These are phyloP conservation scores for Cherax destructor DNA, from an alignment of 1,140 invertebrate genomes.

Conservation along the genomic window DNA sequence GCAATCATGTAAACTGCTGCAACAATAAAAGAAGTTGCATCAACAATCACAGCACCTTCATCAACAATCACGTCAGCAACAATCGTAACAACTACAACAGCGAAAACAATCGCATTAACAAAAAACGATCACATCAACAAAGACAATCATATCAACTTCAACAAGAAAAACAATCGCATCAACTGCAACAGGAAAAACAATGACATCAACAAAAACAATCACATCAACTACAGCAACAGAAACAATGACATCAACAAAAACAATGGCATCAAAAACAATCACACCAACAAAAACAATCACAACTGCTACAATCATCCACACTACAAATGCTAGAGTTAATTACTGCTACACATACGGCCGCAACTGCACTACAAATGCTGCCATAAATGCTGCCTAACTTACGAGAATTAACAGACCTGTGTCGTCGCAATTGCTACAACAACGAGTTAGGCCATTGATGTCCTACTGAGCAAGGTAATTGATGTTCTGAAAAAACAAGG, in stretches of 20 bases:
- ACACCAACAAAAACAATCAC: constrained; percentile 23
- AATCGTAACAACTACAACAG: no score
- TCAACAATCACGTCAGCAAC: no score
- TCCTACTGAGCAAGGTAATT: background rate
- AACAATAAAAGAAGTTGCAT: no score
- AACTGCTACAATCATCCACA: constrained; percentile 37
- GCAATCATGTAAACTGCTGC: no score
- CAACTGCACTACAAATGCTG: constrained; percentile 45
- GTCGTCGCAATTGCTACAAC: constrained; percentile 45
- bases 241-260: no score
- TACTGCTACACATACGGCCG: constrained; percentile 60
- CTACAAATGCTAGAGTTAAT: constrained; percentile 58
- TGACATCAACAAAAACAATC: constrained; percentile 27
- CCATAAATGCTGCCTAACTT: constrained; percentile 54
- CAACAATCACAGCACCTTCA: no score
- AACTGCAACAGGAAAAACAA: background rate
- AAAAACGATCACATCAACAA: no score
- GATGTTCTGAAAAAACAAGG: no score
- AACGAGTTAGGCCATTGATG: constrained; percentile 28
- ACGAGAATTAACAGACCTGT: constrained; percentile 40
- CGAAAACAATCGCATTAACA: no score
- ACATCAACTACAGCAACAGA: no score
- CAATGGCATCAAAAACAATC: background rate
- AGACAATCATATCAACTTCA: no score
- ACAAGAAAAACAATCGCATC: no score